phyloP scores from a whole-genome alignment of 2,113 vertebrate species.

The Actenoides hombroni region DNA sequence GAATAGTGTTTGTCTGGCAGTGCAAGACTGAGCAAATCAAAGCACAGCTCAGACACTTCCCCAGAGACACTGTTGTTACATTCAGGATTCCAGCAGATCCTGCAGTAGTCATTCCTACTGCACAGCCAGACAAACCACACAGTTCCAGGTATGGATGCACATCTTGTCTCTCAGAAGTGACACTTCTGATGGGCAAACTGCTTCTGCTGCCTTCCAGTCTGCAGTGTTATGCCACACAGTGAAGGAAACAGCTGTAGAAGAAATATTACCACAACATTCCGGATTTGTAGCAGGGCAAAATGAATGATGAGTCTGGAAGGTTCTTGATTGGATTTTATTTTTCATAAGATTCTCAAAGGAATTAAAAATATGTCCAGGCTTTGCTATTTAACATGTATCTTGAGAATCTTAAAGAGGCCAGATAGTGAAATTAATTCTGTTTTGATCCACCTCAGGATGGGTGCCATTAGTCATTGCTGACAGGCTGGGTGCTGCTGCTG shows the following conservation, averaged over 20 bases:
- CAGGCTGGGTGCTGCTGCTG: not conserved
- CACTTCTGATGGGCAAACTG: not conserved
- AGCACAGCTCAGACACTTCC: not conserved
- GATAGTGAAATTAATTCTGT: not conserved
- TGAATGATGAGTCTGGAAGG: not conserved
- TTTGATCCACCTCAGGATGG: not conserved
- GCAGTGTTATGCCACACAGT: not conserved
- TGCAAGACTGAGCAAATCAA: not conserved
- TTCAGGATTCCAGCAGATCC: not conserved
- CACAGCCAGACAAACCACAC: not conserved
- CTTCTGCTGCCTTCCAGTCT: not conserved
- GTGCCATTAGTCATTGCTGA: not conserved
- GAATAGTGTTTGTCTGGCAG: not conserved
- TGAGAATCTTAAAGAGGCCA: not conserved
- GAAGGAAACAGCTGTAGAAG: not conserved
- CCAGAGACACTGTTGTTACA: not conserved
- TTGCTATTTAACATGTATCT: not conserved
- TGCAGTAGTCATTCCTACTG: not conserved
- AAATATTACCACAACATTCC: not conserved
- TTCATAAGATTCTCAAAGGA: not conserved
- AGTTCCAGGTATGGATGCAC: not conserved
- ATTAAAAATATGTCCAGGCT: not conserved
- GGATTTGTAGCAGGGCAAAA: not conserved
- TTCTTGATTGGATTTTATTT: not conserved
- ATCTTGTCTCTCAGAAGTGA: not conserved